Evolutionary conservation across 2,888 invertebrate species (phyloP).

Genomic region (Amorpha juglandis): DNA sequence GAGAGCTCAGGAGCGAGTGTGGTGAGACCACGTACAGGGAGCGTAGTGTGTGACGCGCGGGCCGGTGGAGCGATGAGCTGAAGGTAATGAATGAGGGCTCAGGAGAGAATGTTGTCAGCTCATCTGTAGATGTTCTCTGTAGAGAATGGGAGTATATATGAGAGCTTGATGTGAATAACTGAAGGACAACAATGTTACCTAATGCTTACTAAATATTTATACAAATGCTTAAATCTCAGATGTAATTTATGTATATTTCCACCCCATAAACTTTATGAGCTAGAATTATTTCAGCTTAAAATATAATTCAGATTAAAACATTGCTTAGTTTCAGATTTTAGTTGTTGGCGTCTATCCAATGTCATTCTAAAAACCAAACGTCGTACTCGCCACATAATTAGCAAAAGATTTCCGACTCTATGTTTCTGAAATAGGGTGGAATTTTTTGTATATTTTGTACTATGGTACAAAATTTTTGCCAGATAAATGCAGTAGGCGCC

Average conservation of each 20-base stretch:
- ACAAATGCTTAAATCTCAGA: neutral
- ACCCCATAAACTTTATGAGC: conserved; percentile 39
- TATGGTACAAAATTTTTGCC: conserved; percentile 20
- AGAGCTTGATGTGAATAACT: neutral
- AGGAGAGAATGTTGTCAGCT: neutral
- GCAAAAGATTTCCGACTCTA: neutral
- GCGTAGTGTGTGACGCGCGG: neutral
- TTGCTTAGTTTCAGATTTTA: conserved; percentile 45
- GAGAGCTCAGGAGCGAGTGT: neutral
- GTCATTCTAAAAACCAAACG: neutral
- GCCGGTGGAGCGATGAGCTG: neutral
- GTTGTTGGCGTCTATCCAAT: conserved; percentile 42
- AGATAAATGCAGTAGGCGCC: conserved; percentile 21
- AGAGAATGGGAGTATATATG: too few relatives aligned
- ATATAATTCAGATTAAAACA: conserved; percentile 45
- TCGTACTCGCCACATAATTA: neutral
- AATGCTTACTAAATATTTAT: conserved; percentile 13
- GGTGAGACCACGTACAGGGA: neutral
- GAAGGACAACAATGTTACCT: neutral
- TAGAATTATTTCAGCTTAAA: conserved; percentile 41
- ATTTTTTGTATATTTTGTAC: neutral
- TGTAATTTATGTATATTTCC: conserved; percentile 31
- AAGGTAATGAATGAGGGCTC: neutral
- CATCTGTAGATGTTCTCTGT: too few relatives aligned
- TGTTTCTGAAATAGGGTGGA: neutral